Percentiles rank a stretch among this genome's conserved stretches.
Conservation (phyloP, 2,888 invertebrate genomes). For the Amphipyra berbera region DNA sequence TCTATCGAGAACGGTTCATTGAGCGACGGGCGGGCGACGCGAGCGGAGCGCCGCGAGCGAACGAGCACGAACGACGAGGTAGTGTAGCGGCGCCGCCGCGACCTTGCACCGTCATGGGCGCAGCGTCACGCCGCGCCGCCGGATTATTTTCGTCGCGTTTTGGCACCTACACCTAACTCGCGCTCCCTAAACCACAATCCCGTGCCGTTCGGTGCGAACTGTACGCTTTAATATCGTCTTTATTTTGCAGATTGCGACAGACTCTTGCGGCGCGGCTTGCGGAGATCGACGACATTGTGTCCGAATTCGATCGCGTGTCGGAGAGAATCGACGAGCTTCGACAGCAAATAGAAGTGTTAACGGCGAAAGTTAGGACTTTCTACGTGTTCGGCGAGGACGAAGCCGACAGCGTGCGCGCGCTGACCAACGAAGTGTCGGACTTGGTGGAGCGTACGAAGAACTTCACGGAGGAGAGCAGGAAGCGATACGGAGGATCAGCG, state of each 20-base stretch:
- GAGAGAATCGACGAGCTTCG: conserved; percentile 92
- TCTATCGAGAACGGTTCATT: conserved; percentile 84
- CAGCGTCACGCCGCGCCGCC: conserved; percentile 84
- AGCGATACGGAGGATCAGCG: conserved; percentile 91
- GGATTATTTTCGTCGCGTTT: conserved; percentile 87
- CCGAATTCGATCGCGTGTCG: conserved; percentile 93
- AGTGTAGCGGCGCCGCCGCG: conserved; percentile 68
- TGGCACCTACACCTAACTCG: conserved; percentile 81
- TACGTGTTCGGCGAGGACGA: conserved; percentile 95
- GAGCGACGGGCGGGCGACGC: conserved; percentile 87
- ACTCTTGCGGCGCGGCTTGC: conserved; percentile 93
- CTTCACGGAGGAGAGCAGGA: conserved; percentile 90
- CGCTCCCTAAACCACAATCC: conserved; percentile 70
- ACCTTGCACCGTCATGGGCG: conserved; percentile 86
- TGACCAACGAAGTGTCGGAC: conserved; percentile 90
- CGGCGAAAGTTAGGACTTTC: conserved; percentile 92
- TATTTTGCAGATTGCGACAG: conserved; percentile 93
- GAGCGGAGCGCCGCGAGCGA: conserved; percentile 86
- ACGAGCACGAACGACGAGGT: conserved; percentile 87
- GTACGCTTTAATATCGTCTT: conserved; percentile 69
- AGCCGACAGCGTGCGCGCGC: conserved; percentile 89
- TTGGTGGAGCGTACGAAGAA: conserved; percentile 89
- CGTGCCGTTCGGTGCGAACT: conserved; percentile 66
- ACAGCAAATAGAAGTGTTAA: conserved; percentile 91
- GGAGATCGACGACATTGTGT: conserved; percentile 93